These are phyloP conservation scores for Leptopilina clavipes DNA, from an alignment of 1,140 invertebrate genomes.

Conservation along the genomic window DNA sequence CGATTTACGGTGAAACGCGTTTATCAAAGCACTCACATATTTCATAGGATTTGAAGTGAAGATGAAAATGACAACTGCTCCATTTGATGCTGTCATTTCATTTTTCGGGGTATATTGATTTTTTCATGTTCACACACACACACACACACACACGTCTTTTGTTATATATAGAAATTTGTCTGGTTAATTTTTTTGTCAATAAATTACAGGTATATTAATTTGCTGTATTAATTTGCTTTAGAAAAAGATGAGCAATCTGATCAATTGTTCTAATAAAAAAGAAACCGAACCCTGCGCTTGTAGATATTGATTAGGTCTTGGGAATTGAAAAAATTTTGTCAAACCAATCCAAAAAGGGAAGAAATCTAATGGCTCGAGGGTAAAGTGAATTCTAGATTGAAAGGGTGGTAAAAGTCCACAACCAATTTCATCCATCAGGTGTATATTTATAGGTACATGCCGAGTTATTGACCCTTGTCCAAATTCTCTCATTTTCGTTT, in stretches of 20 bases:
- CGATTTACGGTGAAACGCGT: conserved; percentile 19
- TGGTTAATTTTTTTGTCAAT: no score
- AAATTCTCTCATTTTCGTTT: not conserved
- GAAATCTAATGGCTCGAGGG: conserved; percentile 15
- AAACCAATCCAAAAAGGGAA: conserved; percentile 1
- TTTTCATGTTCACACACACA: no score
- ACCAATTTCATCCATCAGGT: conserved; percentile 15
- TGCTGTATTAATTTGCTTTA: no score
- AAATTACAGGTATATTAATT: no score
- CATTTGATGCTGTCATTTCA: not conserved
- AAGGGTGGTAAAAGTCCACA: conserved; percentile 2
- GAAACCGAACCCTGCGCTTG: no score
- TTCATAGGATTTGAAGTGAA: conserved; percentile 14
- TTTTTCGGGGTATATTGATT: conserved; percentile 7
- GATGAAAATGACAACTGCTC: conserved; percentile 2
- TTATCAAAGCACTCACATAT: conserved; percentile 9
- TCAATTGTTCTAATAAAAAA: not conserved
- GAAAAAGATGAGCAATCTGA: not conserved
- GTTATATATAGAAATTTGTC: no score
- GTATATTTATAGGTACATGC: conserved; percentile 11
- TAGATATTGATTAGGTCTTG: not conserved
- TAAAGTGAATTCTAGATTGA: conserved; percentile 10
- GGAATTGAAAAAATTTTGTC: not conserved
- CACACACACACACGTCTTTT: no score
- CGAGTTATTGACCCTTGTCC: conserved; percentile 18